Conservation (phyloP, 1,140 invertebrate genomes). For the Tribolium castaneum region DNA sequence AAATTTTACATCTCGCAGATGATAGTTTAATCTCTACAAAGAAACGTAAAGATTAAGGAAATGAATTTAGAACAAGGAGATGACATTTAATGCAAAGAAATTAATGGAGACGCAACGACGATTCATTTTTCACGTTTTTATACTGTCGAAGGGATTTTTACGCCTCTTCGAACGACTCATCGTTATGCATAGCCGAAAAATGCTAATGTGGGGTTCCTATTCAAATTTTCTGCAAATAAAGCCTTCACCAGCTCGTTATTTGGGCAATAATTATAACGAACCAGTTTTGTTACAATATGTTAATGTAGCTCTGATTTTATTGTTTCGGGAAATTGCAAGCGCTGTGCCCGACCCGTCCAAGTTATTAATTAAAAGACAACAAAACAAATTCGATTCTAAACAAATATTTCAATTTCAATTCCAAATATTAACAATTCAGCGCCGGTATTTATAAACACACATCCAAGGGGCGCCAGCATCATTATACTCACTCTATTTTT, state of each 20-base stretch:
- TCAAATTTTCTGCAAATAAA: neutral
- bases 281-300: neutral
- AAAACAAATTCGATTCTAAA: neutral
- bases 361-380: neutral
- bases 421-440: neutral
- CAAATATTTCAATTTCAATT: neutral
- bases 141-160: neutral
- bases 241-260: neutral
- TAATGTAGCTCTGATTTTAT: neutral
- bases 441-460: too few species aligned
- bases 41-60: constrained; percentile 30
- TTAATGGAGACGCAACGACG: constrained; percentile 12
- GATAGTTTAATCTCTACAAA: constrained; percentile 34
- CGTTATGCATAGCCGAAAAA: neutral
- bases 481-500: too few species aligned
- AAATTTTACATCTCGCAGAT: constrained; percentile 35
- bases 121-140: constrained; percentile 15
- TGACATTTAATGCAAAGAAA: constrained; percentile 32
- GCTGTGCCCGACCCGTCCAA: neutral
- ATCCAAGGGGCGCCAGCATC: too few species aligned
- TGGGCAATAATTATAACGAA: neutral
- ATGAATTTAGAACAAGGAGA: constrained; percentile 30
- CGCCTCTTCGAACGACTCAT: neutral
- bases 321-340: neutral
- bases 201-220: neutral